Evolutionary conservation across 2,888 invertebrate genomes (phyloP).

Genomic region (Trachelus stipa): DNA sequence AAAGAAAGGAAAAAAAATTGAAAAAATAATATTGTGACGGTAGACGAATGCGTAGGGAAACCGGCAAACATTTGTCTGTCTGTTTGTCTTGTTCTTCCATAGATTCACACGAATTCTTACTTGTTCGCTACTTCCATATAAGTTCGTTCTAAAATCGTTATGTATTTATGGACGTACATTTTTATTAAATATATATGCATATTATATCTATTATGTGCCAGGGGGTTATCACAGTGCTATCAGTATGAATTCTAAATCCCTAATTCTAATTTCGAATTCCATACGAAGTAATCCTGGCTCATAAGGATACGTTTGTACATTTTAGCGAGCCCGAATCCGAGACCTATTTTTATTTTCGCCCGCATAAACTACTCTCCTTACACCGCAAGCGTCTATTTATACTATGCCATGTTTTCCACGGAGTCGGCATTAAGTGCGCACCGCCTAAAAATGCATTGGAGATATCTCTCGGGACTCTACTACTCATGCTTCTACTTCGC

Average conservation of each 20-base stretch:
- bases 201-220: neutral
- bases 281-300: neutral
- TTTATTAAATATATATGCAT: neutral
- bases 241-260: neutral
- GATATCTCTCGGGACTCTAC: neutral
- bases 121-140: neutral
- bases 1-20: constrained; percentile 18
- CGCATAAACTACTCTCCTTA: neutral
- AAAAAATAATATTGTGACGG: constrained; percentile 25
- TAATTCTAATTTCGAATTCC: neutral
- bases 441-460: neutral
- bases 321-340: neutral
- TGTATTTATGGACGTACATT: neutral
- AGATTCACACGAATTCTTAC: neutral
- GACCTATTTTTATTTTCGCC: neutral
- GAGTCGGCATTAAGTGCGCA: neutral
- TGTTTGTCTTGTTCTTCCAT: neutral
- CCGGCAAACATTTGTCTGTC: neutral
- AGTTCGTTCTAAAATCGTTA: neutral
- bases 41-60: constrained; percentile 13
- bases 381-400: neutral
- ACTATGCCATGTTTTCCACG: neutral
- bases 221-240: neutral
- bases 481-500: neutral
- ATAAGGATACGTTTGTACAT: neutral